Evolutionary conservation across 2,888 invertebrate genomes (phyloP).

Genomic region (Tipula unca): DNA sequence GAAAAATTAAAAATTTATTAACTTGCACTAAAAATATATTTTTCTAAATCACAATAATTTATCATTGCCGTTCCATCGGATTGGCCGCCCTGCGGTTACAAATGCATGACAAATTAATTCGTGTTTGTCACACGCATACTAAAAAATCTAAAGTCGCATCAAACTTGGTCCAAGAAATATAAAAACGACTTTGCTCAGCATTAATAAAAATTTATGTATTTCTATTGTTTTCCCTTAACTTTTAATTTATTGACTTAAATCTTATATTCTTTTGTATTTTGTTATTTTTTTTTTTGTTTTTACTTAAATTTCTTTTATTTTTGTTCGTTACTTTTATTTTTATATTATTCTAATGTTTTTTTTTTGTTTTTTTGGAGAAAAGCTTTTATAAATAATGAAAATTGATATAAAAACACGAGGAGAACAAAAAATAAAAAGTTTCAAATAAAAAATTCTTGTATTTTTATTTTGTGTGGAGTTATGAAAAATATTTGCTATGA

Average conservation of each 20-base stretch:
- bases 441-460: background rate
- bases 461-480: background rate
- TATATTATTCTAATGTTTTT: background rate
- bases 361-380: background rate
- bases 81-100: background rate
- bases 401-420: background rate
- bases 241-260: slow-evolving; percentile 14
- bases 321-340: background rate
- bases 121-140: background rate
- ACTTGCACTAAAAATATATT: too few relatives aligned
- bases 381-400: slow-evolving; percentile 14
- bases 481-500: background rate
- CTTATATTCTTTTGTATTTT: background rate
- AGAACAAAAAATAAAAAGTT: background rate
- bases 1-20: too few relatives aligned
- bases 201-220: slow-evolving; percentile 8
- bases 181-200: background rate
- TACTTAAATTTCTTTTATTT: background rate
- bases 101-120: background rate
- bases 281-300: background rate
- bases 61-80: too few relatives aligned
- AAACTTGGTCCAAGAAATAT: background rate
- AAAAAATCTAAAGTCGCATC: background rate
- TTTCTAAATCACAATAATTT: too few relatives aligned
- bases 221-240: background rate